phyloP scores from a whole-genome alignment of 2,888 invertebrate species.

The Cephus runcator region DNA sequence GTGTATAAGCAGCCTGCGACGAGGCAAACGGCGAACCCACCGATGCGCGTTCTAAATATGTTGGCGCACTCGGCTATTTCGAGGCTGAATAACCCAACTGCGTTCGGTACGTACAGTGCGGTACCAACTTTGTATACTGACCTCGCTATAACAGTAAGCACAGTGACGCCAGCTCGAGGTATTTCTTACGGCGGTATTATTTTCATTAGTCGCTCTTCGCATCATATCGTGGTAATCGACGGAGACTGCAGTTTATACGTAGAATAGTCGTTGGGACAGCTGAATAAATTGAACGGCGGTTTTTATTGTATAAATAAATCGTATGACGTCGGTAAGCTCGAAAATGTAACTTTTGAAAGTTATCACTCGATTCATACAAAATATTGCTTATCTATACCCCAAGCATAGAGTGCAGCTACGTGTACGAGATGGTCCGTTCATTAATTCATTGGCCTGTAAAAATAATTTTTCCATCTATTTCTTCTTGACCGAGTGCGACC shows the following conservation, averaged over 20 bases:
- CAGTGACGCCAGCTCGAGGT: neutral
- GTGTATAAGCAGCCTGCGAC: neutral
- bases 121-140: neutral
- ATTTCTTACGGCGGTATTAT: neutral
- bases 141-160: neutral
- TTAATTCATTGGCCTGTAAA: neutral
- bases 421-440: neutral
- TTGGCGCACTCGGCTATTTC: slow-evolving; percentile 40
- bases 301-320: too few relatives aligned
- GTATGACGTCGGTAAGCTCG: neutral
- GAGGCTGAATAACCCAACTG: slow-evolving; percentile 29
- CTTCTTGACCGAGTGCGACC: neutral
- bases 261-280: neutral
- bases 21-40: neutral
- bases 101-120: neutral
- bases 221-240: neutral
- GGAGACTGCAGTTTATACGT: neutral
- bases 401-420: neutral
- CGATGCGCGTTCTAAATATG: slow-evolving; percentile 35
- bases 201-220: neutral
- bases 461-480: neutral
- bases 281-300: neutral
- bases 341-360: too few relatives aligned
- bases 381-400: neutral
- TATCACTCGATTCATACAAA: neutral